Conservation (phyloP, 35 echinoderm and acorn worm species). For the Apostichopus japonicus region DNA sequence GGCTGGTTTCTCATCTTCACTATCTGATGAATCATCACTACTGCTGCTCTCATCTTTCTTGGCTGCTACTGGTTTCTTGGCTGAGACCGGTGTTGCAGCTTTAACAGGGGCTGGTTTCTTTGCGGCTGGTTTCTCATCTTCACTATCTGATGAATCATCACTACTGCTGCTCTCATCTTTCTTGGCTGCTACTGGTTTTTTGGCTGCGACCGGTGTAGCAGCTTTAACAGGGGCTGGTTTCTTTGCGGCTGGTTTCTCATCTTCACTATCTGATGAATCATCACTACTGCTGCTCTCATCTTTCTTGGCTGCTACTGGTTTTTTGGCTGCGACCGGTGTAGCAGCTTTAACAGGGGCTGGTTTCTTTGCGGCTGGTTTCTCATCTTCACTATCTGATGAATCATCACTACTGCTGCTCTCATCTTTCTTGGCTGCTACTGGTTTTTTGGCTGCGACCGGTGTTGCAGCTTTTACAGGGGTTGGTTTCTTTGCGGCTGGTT, state of each 20-base stretch:
- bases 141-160: background rate
- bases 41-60: too few relatives aligned
- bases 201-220: background rate
- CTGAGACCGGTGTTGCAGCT: too few relatives aligned
- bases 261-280: slow-evolving; percentile 32
- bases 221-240: background rate
- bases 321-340: background rate
- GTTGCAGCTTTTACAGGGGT: background rate
- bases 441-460: background rate
- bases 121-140: background rate
- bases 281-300: background rate
- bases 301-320: slow-evolving; percentile 13
- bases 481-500: slow-evolving; percentile 1
- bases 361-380: slow-evolving; percentile 8
- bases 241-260: background rate
- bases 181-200: background rate
- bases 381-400: too few relatives aligned
- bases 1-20: too few relatives aligned
- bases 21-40: too few relatives aligned
- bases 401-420: slow-evolving; percentile 1
- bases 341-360: background rate
- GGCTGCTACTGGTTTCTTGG: too few relatives aligned
- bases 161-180: background rate
- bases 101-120: too few relatives aligned
- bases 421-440: slow-evolving; percentile 17